Percentiles rank a stretch among this genome's conserved stretches.
Evolutionary conservation across 1,140 invertebrate species (phyloP).

Genomic region (Drosophila repleta): DNA sequence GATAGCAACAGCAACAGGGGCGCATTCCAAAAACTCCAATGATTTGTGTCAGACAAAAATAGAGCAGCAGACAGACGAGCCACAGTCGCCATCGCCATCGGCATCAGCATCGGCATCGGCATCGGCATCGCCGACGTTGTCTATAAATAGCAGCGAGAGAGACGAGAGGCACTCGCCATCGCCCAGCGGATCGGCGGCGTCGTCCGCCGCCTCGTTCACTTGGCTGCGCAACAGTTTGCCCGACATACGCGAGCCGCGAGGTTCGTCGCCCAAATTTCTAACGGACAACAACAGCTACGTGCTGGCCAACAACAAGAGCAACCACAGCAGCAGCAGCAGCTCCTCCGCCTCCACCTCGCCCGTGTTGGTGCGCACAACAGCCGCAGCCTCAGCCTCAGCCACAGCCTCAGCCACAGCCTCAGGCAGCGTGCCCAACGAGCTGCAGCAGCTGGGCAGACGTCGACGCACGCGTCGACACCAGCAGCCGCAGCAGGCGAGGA

Average conservation of each 20-base stretch:
- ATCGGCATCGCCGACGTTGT: slow-evolving; percentile 57
- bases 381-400: slow-evolving; percentile 12
- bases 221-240: slow-evolving; percentile 83
- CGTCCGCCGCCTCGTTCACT: slow-evolving; percentile 84
- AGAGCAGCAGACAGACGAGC: slow-evolving; percentile 47
- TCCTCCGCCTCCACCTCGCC: slow-evolving; percentile 6
- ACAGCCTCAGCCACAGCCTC: slow-evolving; percentile 18
- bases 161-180: slow-evolving; percentile 63
- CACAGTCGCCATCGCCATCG: slow-evolving; percentile 12
- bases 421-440: slow-evolving; percentile 64
- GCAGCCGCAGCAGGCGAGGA: slow-evolving; percentile 20
- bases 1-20: neutral
- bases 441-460: slow-evolving; percentile 64
- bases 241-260: slow-evolving; percentile 75
- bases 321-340: slow-evolving; percentile 19
- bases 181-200: slow-evolving; percentile 39
- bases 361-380: slow-evolving; percentile 11
- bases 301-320: slow-evolving; percentile 52
- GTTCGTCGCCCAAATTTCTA: slow-evolving; percentile 47
- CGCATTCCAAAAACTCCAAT: slow-evolving; percentile 65
- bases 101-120: slow-evolving; percentile 46
- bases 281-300: slow-evolving; percentile 53
- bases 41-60: slow-evolving; percentile 81
- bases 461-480: slow-evolving; percentile 36
- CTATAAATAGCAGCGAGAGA: slow-evolving; percentile 75